phyloP scores from a whole-genome alignment of 2,888 invertebrate genomes.

The Eumerus sabulonum region DNA sequence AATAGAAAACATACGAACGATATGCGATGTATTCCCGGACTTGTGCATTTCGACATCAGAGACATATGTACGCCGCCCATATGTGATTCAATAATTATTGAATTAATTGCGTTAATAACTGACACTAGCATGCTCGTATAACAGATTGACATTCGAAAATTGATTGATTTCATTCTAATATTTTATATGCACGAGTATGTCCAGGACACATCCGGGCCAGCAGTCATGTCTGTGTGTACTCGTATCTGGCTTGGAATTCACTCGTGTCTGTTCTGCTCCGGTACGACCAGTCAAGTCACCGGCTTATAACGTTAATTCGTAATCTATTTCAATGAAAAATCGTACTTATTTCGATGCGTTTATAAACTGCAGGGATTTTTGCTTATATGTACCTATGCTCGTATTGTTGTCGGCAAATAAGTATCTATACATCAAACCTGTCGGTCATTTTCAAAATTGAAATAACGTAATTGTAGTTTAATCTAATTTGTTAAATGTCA shows the following conservation, averaged over 20 bases:
- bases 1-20: conserved; percentile 53
- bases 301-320: too few species aligned
- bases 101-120: conserved; percentile 79
- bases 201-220: conserved; percentile 52
- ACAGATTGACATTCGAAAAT: conserved; percentile 71
- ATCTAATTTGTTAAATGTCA: conserved; percentile 58
- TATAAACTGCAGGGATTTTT: conserved; percentile 1
- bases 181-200: too few species aligned
- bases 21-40: too few species aligned
- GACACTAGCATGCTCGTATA: conserved; percentile 73
- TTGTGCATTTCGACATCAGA: conserved; percentile 42
- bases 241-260: too few species aligned
- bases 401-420: too few species aligned
- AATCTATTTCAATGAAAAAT: conserved; percentile 36
- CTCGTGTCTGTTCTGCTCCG: too few species aligned
- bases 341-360: conserved; percentile 36
- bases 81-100: conserved; percentile 79
- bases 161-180: conserved; percentile 71
- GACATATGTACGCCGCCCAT: conserved; percentile 72
- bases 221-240: conserved; percentile 25
- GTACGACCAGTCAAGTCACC: too few species aligned
- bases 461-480: conserved; percentile 34
- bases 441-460: neutral
- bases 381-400: neutral
- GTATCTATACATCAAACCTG: too few species aligned